These are phyloP conservation scores for Parthenolecanium corni DNA, from an alignment of 2,888 invertebrate genomes.

Conservation along the genomic window DNA sequence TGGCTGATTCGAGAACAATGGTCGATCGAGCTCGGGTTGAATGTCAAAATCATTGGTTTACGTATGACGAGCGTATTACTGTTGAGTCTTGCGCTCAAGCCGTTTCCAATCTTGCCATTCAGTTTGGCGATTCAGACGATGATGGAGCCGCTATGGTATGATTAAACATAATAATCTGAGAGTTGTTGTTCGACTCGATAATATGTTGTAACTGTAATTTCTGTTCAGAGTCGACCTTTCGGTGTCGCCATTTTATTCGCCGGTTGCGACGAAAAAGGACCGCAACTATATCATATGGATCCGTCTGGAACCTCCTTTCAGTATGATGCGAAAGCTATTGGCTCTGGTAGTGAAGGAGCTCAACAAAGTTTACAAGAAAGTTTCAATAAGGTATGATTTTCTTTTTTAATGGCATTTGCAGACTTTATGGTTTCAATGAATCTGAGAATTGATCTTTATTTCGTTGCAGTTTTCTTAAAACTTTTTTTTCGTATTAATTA, in stretches of 20 bases:
- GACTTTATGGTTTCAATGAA: too few species aligned
- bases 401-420: slow-evolving; percentile 16
- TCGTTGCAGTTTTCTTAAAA: not conserved
- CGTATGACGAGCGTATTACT: slow-evolving; percentile 89
- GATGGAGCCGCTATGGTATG: slow-evolving; percentile 63
- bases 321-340: slow-evolving; percentile 97
- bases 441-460: not conserved
- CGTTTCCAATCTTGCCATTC: slow-evolving; percentile 96
- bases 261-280: slow-evolving; percentile 80
- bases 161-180: not conserved
- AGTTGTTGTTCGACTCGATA: not conserved
- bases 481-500: too few species aligned
- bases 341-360: slow-evolving; percentile 97
- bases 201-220: not conserved
- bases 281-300: slow-evolving; percentile 95
- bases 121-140: slow-evolving; percentile 96
- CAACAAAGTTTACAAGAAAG: slow-evolving; percentile 80
- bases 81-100: slow-evolving; percentile 97
- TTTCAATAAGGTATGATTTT: slow-evolving; percentile 43
- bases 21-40: slow-evolving; percentile 91
- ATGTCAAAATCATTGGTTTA: slow-evolving; percentile 97
- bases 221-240: slow-evolving; percentile 59
- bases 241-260: slow-evolving; percentile 98
- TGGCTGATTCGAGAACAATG: slow-evolving; percentile 92
- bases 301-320: slow-evolving; percentile 97